Base-by-base conservation (phyloP, 37 sponge, comb jelly and placozoan species). In the Bolinopsis microptera region DNA sequence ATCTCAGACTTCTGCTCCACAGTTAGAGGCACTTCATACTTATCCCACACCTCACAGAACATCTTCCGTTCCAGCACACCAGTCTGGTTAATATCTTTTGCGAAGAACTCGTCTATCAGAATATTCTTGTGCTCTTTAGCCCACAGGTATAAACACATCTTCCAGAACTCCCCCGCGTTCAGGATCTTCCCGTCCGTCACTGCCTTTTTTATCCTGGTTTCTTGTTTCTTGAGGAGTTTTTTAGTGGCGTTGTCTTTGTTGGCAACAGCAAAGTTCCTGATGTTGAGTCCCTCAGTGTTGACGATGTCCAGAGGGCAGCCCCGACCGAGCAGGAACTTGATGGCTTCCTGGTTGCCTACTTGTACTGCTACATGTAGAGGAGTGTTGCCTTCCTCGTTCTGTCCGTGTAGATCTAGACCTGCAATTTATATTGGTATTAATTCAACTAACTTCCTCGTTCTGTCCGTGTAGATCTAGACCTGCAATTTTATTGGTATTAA, bases 71-170 rank as follows among this genome's bases (percentile, higher is more conserved):
- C 90, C 30, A 86, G 30, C 18, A 86, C 30, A 9, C 90, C 90
- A 26, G 90, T 86, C 35, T 86, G 90, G 90, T 86, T 86, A 30
- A 86, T 34, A 40, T 86, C 90, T 27, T 86, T 86, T 8, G 90
- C 90, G 61, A 86, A 86, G 61, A 86, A 86, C 61, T 86, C 90
- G 25, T 41, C 80, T 27, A 77, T 77, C 1, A 77, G 80, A 16
- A 77, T 77, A 32, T 40, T 40, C 24, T 86, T 86, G 90, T 86
- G 90, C 39, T 86, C 90, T 86, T 86, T 86, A 41, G 61, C 13
- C 90, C 90, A 86, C 2, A 38, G 30, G 30, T 86, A 86, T 23
- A 86, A 48, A 41, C 90, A 39, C 90, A 41, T 86, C 28, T 41
- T 86, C 90, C 90, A 86, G 3, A 40, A 86, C 27, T 86, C 90